These are phyloP conservation scores for Rachycentron canadum DNA, from an alignment of 2,797 vertebrate genomes.

Conservation along the genomic window DNA sequence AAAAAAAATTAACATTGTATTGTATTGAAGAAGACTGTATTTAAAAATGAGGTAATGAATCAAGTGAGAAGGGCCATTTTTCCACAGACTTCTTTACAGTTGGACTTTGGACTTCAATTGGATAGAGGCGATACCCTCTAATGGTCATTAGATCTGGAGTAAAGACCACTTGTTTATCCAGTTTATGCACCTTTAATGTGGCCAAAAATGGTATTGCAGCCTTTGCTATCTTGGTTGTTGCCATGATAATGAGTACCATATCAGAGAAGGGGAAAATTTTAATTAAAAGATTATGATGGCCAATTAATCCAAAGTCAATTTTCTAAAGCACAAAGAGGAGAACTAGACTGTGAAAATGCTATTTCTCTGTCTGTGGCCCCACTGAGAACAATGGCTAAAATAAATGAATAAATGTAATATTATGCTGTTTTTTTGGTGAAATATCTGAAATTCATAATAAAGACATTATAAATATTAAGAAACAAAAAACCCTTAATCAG, in stretches of 20 bases:
- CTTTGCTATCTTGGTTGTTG: slow-evolving; percentile 45
- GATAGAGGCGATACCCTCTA: too few species aligned
- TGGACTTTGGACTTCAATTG: too few species aligned
- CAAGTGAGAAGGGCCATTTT: too few species aligned
- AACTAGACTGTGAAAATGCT: background rate
- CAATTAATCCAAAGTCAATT: background rate
- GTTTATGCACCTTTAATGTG: background rate
- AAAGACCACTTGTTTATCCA: too few species aligned
- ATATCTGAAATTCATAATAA: background rate
- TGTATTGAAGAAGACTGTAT: too few species aligned
- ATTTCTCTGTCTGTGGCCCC: background rate
- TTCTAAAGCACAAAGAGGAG: background rate
- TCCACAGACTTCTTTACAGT: too few species aligned
- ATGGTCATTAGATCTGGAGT: too few species aligned
- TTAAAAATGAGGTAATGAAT: too few species aligned
- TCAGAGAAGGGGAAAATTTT: slow-evolving; percentile 18
- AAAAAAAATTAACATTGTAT: too few species aligned
- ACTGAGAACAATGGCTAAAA: background rate
- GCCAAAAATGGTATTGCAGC: slow-evolving; percentile 31
- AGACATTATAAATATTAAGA: background rate
- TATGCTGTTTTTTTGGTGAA: too few species aligned
- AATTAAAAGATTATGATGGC: background rate
- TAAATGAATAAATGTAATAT: too few species aligned
- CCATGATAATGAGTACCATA: slow-evolving; percentile 60
- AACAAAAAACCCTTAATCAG: background rate